Percentiles rank a stretch among this genome's conserved stretches.
Evolutionary conservation across 2,113 vertebrate species (phyloP).

Genomic region (Salvelinus sp.): DNA sequence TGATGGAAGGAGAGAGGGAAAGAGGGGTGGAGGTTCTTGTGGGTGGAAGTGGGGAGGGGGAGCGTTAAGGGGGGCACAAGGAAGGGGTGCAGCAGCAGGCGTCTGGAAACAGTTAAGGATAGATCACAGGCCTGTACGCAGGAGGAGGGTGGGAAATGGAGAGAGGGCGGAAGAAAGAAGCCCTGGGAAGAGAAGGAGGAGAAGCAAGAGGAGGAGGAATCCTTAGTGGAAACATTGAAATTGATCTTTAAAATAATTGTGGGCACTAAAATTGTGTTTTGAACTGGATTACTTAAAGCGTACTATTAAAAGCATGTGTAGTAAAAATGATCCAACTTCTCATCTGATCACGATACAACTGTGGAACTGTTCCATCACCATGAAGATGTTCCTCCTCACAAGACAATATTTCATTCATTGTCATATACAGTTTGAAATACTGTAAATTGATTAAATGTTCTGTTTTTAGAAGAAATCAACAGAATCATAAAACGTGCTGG

Average conservation of each 20-base stretch:
- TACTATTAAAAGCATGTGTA: constrained; percentile 6
- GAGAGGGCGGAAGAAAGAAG: constrained; percentile 65
- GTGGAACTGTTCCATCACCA: too few species aligned
- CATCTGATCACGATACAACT: too few species aligned
- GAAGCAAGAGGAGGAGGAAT: constrained; percentile 29
- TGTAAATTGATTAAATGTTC: too few species aligned
- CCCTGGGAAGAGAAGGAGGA: constrained; percentile 61
- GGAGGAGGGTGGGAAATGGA: constrained; percentile 73
- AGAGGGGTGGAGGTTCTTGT: constrained; percentile 54
- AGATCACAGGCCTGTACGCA: constrained; percentile 64
- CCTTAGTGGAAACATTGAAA: constrained; percentile 38
- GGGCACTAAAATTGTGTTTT: constrained; percentile 16
- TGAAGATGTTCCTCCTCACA: too few species aligned
- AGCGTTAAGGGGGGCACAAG: constrained; percentile 26
- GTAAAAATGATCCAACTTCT: not conserved
- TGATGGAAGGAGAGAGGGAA: constrained; percentile 14
- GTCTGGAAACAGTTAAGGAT: constrained; percentile 80
- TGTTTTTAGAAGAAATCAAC: too few species aligned
- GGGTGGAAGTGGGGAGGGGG: constrained; percentile 46
- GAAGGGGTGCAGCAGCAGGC: constrained; percentile 50
- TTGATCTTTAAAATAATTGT: not conserved
- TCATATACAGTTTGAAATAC: too few species aligned
- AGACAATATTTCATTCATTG: too few species aligned
- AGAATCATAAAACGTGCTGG: too few species aligned
- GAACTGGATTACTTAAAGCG: not conserved